Evolutionary conservation across 2,888 invertebrate species (phyloP), one percentile per base, ranked within the genome.

Genomic region (Apodemia zela): DNA sequence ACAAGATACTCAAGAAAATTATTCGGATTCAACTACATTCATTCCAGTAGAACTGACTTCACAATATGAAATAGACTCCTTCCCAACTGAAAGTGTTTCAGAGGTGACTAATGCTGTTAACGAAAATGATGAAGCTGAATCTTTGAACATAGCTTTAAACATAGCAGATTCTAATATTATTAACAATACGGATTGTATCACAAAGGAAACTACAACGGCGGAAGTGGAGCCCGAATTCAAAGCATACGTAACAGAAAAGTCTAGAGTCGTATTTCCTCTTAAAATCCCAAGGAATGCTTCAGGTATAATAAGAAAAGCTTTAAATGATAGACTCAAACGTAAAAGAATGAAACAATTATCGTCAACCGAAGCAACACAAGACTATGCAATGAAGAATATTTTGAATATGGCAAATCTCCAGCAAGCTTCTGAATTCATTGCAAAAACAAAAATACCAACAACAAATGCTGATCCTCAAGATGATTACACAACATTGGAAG

Each of bases 401-500:
- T 84, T 82, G 63, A 84, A 81, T 51, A 78, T 83, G 71, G 81
- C 84, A 15, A 82, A 84, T 73, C 78, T 87, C 70, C 83, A 88
- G 42, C 84, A 89, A 35, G 87, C 90, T 51, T 85, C 90, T 1
- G 86, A 90, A 74, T 87, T 89, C 71, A 84, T 88, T 65, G 79
- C 81, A 49, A 82, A 76, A 74, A 80, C 82, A 8, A 81, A 84
- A 71, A 79, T 83, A n/a, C 76, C 73, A 65, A 73, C 73, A 21
- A 70, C 73, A 13, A 71, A 51, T 63, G 60, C 68, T 45, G 71
- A 74, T 59, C 72, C 71, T 49, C 82, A 90, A 66, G 63, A 65
- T 42, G 84, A 86, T 67, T 81, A 83, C 47, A 74, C 75, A 49
- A 76, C 73, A 21, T 74, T 81, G 49, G 79, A 78, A 70, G 79